Evolutionary conservation across 2,113 vertebrate genomes (phyloP).

Genomic region (western clawed frog (Xenopus tropicalis)): DNA sequence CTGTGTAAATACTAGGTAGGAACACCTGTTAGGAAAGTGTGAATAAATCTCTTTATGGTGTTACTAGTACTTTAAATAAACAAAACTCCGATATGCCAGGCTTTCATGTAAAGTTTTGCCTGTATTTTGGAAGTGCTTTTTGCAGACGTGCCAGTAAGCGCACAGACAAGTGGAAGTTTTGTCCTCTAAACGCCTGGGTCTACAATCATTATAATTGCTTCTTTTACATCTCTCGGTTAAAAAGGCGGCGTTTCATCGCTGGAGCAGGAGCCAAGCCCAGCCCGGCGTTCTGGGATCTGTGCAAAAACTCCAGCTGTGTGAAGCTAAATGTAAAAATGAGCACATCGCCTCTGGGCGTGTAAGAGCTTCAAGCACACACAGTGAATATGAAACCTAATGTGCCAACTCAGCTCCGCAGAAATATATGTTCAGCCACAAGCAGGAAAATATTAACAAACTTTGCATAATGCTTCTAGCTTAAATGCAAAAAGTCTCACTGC

Average conservation of each 20-base stretch:
- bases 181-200: slow-evolving; percentile 35
- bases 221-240: slow-evolving; percentile 29
- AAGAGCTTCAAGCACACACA: slow-evolving; percentile 28
- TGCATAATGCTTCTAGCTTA: neutral
- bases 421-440: slow-evolving; percentile 22
- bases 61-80: too few relatives aligned
- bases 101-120: neutral
- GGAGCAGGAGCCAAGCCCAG: slow-evolving; percentile 23
- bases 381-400: slow-evolving; percentile 31
- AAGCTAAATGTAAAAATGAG: slow-evolving; percentile 41
- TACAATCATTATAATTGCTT: slow-evolving; percentile 27
- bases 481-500: too few relatives aligned
- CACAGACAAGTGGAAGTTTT: slow-evolving; percentile 11
- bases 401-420: slow-evolving; percentile 27
- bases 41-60: too few relatives aligned
- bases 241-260: slow-evolving; percentile 29
- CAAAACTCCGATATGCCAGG: too few relatives aligned
- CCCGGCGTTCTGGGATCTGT: slow-evolving; percentile 22
- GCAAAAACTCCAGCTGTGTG: slow-evolving; percentile 30
- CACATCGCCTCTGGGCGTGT: slow-evolving; percentile 38
- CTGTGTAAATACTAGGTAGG: too few relatives aligned
- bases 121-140: neutral
- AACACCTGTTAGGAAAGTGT: too few relatives aligned
- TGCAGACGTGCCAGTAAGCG: too few relatives aligned
- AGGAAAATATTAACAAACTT: slow-evolving; percentile 10